Evolutionary conservation across 2,113 vertebrate genomes (phyloP), one percentile per base, ranked within the genome.

Genomic region (Lates calcarifer): DNA sequence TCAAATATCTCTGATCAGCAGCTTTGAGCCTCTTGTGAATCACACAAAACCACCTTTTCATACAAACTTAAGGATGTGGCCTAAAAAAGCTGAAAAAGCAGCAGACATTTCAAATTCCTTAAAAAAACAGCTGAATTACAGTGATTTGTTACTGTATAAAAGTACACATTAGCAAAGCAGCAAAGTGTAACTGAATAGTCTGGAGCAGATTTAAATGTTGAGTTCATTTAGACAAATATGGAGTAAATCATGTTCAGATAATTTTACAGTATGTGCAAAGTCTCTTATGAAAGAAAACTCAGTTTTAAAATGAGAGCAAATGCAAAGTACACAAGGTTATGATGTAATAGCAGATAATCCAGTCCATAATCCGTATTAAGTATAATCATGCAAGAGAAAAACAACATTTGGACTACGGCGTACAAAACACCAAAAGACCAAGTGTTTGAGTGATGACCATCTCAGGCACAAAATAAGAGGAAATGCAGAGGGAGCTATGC

Each of bases 271-370:
- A 2, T 29, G 31, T 33, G 24, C 45, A 12, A 15, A 14, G n/a
- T 43, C 57, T 45, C 31, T 41, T 53, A 17, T n/a, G 28, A 45
- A 28, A 35, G 8, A 60, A 69, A 7, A 20, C 15, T 39, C 11
- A n/a, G 28, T 26, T 69, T 63, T 58, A 51, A 81, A 77, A 65
- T 49, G 17, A 56, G 26, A 77, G n/a, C 15, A 60, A 37, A 73
- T 0, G 1, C 1, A 41, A 13, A 85, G 39, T 58, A 29, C 55
- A 76, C 35, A 61, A 58, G 64, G 26, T 70, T 70, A 65, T 77
- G 53, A 82, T 39, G 78, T 77, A 72, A 77, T 22, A 62, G 3
- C 22, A 69, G 73, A 84, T 82, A 37, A 88, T 87, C 77, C 71
- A 51, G 60, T 8, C 6, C 14, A n/a, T 68, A 82, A 85, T 66